A percentile compares a stretch with the other conserved stretches of the same genome.
phyloP scores from a whole-genome alignment of 1,140 invertebrate genomes.

The Andrena cerasifolii region DNA sequence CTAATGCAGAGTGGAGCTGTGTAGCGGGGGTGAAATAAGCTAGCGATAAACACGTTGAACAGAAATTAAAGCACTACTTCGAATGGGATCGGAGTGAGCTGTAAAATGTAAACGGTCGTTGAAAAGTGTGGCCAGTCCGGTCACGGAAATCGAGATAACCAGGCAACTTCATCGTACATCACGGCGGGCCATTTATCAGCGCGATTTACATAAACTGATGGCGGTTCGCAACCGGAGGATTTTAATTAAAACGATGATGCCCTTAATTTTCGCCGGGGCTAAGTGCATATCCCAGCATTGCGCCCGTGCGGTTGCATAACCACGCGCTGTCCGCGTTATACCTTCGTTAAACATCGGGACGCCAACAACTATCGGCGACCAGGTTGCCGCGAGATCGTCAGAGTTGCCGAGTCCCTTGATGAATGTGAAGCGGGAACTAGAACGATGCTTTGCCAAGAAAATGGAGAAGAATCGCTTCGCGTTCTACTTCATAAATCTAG shows the following conservation, averaged over 20 bases:
- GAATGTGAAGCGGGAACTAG: too few species aligned
- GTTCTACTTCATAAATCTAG: not conserved
- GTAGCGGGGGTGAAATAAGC: not conserved
- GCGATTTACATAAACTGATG: constrained; percentile 62
- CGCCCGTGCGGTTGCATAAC: constrained; percentile 37
- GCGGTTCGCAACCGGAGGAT: constrained; percentile 45
- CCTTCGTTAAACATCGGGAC: constrained; percentile 14
- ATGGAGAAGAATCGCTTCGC: not conserved
- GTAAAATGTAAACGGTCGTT: constrained; percentile 37
- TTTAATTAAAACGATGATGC: constrained; percentile 66
- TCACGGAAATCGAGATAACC: constrained; percentile 57
- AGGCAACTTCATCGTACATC: constrained; percentile 47
- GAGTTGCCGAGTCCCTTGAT: not conserved
- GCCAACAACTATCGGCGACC: constrained; percentile 3
- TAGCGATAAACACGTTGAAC: constrained; percentile 3
- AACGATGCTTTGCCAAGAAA: not conserved
- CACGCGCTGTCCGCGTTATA: not conserved
- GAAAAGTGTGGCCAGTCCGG: constrained; percentile 50
- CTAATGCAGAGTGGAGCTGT: too few species aligned
- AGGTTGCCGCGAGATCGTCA: not conserved
- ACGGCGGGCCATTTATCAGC: constrained; percentile 53
- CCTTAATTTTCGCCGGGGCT: constrained; percentile 54
- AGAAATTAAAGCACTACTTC: not conserved
- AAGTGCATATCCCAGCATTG: constrained; percentile 18
- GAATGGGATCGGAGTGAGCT: constrained; percentile 38